Conservation (phyloP, 2,888 invertebrate genomes). For the Ellobium chinense region DNA sequence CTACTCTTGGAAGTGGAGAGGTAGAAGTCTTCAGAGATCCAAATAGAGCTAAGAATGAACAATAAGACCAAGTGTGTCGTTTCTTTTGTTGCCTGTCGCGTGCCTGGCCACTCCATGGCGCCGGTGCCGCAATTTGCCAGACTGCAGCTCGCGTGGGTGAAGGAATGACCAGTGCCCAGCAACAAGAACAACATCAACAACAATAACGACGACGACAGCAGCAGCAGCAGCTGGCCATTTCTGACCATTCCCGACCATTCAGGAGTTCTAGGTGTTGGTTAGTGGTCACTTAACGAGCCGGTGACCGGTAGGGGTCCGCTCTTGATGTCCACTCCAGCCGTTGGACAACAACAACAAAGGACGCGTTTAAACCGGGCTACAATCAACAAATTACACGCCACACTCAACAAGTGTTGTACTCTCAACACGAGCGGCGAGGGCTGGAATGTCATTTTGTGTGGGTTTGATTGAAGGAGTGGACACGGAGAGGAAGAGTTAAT, state of each 20-base stretch:
- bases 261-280: background rate
- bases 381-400: background rate
- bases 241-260: background rate
- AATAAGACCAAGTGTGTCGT: background rate
- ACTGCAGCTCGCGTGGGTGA: background rate
- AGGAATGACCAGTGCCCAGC: background rate
- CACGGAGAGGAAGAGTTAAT: no score
- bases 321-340: background rate
- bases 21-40: no score
- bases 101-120: background rate
- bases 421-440: no score
- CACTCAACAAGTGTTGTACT: background rate
- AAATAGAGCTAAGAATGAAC: no score
- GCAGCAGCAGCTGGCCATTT: background rate
- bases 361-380: background rate
- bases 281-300: background rate
- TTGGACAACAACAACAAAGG: background rate
- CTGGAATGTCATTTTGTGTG: no score
- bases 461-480: no score
- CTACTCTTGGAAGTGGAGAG: no score
- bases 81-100: background rate
- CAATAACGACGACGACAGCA: no score
- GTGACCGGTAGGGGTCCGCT: background rate
- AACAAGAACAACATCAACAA: no score
- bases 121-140: background rate